Base-by-base conservation (phyloP, 1,140 invertebrate genomes). In the Drosophila triauraria region DNA sequence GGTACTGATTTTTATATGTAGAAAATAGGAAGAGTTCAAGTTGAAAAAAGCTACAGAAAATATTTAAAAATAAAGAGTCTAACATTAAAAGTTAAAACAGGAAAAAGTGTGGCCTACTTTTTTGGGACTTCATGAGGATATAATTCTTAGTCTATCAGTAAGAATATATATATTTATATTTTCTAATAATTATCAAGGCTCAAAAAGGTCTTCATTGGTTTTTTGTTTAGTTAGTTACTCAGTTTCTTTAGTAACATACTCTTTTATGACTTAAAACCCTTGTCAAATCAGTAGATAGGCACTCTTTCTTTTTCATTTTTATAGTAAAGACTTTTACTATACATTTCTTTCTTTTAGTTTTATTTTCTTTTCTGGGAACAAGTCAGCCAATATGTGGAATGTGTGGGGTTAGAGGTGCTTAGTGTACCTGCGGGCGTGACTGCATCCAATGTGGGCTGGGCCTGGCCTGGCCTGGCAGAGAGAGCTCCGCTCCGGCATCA, bases 371-470 rank as follows among this genome's bases (percentile, higher is more conserved):
- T 2, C 32, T 15, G 23, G 17, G 8, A 54, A 54, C 51, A 54
- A 23, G 51, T 1, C 51, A 9, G 53, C 17, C 20, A 38, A 40
- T 54, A 54, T 40, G 53, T 54, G 53, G 35, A 54, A 56, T 56
- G 53, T 56, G 35, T 40, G 53, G 53, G 53, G 35, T 40, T 56
- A 56, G 38, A 56, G 53, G 53, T 40, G 35, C 53, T 40, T 8
- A 40, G 35, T 40, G 53, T 56, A 56, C 35, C 53, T 56, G 53
- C 53, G 35, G 53, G 62, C 62, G 62, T 65, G 62, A 65, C 62
- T 65, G 62, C 62, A 65, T 65, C 40, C 62, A 65, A 62, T 65
- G 32, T 67, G 47, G 64, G 65, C 35, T 56, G 53, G 35, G 35
- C 35, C 10, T 38, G 35, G 35, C 12, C 35, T 13, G 35, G 35